Percentiles rank a stretch among this genome's conserved stretches.
phyloP scores from a whole-genome alignment of 2,888 invertebrate species.

The Volucella bombylans region DNA sequence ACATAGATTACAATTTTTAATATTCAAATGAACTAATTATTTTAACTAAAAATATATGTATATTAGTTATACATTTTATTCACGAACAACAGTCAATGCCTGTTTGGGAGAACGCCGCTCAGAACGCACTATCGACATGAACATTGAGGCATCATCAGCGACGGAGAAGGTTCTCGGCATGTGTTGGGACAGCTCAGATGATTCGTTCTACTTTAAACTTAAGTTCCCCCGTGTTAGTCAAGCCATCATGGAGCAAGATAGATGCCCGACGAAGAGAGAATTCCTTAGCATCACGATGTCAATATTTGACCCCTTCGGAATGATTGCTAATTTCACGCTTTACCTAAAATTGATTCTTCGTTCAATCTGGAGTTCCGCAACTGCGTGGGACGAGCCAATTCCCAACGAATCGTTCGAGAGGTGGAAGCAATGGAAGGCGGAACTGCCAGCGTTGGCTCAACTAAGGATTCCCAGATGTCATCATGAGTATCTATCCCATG shows the following conservation, averaged over 20 bases:
- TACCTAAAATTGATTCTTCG: not conserved
- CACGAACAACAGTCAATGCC: no score
- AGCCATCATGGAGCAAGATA: not conserved
- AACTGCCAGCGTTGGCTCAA: not conserved
- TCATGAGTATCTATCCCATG: not conserved
- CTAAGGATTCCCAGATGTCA: not conserved
- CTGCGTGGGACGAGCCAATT: no score
- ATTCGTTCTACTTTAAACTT: constrained; percentile 1
- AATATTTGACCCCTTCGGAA: constrained; percentile 18
- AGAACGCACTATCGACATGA: not conserved
- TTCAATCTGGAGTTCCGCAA: no score
- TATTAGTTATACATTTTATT: no score
- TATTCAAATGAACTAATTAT: no score
- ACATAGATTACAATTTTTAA: no score
- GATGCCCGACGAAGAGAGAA: constrained; percentile 58
- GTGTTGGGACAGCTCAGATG: constrained; percentile 1
- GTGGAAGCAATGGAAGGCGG: constrained; percentile 26
- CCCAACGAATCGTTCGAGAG: no score
- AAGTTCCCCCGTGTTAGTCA: constrained; percentile 26
- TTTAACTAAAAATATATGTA: no score
- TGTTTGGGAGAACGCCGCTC: not conserved
- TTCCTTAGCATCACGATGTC: constrained; percentile 61
- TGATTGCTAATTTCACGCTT: constrained; percentile 18
- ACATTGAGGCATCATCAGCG: not conserved
- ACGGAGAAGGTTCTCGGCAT: constrained; percentile 13